phyloP scores from a whole-genome alignment of 2,888 invertebrate genomes.

The Stegana nigrithorax region DNA sequence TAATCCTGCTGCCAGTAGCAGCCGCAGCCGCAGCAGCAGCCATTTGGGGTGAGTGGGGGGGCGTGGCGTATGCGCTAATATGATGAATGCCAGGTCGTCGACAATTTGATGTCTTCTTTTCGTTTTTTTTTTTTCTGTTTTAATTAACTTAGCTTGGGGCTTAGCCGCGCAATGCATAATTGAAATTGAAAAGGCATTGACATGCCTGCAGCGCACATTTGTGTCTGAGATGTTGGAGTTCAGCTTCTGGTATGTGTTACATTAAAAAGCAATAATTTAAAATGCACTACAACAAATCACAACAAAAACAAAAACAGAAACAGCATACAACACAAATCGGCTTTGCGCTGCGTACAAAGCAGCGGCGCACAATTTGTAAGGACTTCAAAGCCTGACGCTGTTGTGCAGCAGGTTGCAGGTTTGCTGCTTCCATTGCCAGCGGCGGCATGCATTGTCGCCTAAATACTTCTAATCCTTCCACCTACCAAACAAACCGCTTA shows the following conservation, averaged over 20 bases:
- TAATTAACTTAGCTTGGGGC: slow-evolving; percentile 7
- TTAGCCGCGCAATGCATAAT: background rate
- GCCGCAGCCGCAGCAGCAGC: background rate
- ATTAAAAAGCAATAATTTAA: slow-evolving; percentile 14
- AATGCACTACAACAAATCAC: too few relatives aligned
- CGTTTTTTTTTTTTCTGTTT: background rate
- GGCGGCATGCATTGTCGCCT: background rate
- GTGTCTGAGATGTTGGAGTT: background rate
- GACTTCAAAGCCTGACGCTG: background rate
- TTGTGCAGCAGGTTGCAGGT: too few relatives aligned
- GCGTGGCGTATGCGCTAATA: background rate
- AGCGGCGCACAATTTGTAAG: background rate
- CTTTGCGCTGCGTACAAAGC: too few relatives aligned
- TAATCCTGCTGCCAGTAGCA: too few relatives aligned
- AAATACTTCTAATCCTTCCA: slow-evolving; percentile 23
- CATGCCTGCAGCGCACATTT: slow-evolving; percentile 1
- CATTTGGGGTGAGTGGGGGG: background rate
- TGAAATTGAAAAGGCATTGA: slow-evolving; percentile 17
- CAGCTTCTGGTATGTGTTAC: background rate
- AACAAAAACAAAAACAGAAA: background rate
- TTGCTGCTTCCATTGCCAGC: background rate
- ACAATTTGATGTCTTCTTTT: background rate
- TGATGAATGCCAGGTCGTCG: slow-evolving; percentile 13
- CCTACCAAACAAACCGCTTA: slow-evolving; percentile 42
- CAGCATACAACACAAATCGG: background rate